Evolutionary conservation across 2,113 vertebrate species (phyloP).

Genomic region (Dasyprocta punctata): DNA sequence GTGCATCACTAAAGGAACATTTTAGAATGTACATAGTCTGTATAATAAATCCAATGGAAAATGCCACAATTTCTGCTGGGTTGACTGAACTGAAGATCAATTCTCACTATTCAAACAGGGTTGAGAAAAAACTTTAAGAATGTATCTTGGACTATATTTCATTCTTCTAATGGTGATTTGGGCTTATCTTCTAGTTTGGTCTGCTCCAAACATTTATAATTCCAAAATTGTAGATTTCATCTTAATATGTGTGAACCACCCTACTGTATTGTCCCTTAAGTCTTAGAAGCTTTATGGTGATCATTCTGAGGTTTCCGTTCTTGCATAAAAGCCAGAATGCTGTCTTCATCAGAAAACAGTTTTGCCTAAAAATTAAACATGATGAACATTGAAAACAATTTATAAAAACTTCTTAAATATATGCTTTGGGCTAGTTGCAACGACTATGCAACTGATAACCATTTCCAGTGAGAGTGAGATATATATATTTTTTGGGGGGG

Average conservation of each 20-base stretch:
- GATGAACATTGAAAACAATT: constrained; percentile 59
- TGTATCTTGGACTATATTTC: constrained; percentile 88
- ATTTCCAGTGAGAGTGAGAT: constrained; percentile 84
- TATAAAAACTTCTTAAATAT: constrained; percentile 85
- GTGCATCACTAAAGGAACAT: neutral
- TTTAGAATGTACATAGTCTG: constrained; percentile 85
- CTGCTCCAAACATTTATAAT: constrained; percentile 86
- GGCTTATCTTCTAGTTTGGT: constrained; percentile 88
- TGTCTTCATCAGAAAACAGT: constrained; percentile 87
- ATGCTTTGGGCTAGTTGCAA: constrained; percentile 87
- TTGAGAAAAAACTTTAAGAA: constrained; percentile 86
- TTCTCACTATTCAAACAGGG: constrained; percentile 80
- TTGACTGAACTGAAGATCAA: constrained; percentile 91
- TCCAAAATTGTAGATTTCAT: constrained; percentile 89
- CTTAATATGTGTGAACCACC: constrained; percentile 84
- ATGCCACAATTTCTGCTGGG: constrained; percentile 92
- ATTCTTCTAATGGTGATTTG: constrained; percentile 81
- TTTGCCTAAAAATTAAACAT: neutral
- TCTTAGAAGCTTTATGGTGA: constrained; percentile 87
- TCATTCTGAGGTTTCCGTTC: constrained; percentile 88
- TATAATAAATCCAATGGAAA: constrained; percentile 90
- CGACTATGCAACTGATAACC: constrained; percentile 83
- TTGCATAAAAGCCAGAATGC: constrained; percentile 89
- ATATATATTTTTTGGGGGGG: no score
- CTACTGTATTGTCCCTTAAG: constrained; percentile 85